Conservation (phyloP, 1,140 invertebrate species). For the Rhizoglyphus robini region DNA sequence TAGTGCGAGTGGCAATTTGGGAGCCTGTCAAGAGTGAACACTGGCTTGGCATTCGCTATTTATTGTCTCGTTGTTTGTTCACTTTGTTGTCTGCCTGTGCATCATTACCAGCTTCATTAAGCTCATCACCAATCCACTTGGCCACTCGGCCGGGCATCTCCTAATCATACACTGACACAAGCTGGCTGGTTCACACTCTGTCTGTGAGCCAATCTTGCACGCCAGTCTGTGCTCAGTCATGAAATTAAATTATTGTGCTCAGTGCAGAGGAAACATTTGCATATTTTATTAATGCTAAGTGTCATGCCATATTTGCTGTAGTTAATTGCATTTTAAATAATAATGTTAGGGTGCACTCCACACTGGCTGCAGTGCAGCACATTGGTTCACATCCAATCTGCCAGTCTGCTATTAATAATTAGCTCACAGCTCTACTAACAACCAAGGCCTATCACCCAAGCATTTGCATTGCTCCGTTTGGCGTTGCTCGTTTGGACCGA, state of each 20-base stretch:
- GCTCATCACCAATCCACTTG: background rate
- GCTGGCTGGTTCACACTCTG: too few relatives aligned
- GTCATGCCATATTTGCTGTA: constrained; percentile 12
- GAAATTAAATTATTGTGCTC: constrained; percentile 9
- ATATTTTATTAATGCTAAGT: constrained; percentile 14
- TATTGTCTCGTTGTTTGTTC: background rate
- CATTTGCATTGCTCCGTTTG: too few relatives aligned
- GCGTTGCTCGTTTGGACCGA: too few relatives aligned
- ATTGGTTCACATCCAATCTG: background rate
- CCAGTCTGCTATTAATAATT: background rate
- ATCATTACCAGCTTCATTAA: constrained; percentile 12
- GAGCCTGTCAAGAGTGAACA: background rate
- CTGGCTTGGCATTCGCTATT: background rate
- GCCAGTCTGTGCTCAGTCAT: background rate
- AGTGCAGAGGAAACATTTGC: constrained; percentile 6
- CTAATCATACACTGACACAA: too few relatives aligned
- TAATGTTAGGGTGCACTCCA: constrained; percentile 8
- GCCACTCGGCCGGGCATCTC: too few relatives aligned
- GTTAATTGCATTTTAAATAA: constrained; percentile 13
- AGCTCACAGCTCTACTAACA: too few relatives aligned
- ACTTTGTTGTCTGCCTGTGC: background rate
- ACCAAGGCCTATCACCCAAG: too few relatives aligned
- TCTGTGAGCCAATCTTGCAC: background rate
- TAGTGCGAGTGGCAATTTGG: background rate
- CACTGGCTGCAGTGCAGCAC: background rate